Base-by-base conservation (phyloP, 2,797 vertebrate species). In the Xyrichtys novacula region DNA sequence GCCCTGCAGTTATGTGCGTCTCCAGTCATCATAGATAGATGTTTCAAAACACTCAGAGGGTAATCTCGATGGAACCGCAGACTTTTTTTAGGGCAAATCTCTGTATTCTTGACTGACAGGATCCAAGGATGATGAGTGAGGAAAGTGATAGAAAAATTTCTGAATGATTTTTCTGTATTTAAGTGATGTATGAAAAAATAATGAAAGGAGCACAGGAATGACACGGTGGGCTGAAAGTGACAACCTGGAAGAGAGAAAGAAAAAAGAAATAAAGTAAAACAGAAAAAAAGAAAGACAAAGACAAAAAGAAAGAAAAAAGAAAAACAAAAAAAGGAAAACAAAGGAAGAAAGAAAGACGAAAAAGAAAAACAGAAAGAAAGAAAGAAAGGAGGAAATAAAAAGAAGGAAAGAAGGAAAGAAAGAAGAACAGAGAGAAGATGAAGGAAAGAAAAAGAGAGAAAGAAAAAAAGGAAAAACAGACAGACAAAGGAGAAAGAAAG, bases 21-120 rank as follows among this genome's bases (percentile, higher is more conserved):
- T 80, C 73, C 61, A 65, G 73, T 64, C 57, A 40, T 59, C 17
- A 6, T 54, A 59, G 74, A 83, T 54, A 52, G 72, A 85, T 76
- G 70, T 71, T 71, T 71, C 22, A 68, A 73, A 87, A 82, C 70
- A 72, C 63, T 64, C 26, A 0, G 28, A 49, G 63, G 69, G 71
- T 68, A 38, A 83, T 78, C 71, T 40, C 29, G 31, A 67, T 72
- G 69, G 62, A 64, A 63, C 69, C 58, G 78, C 48, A 40, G 65
- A 65, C 42, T 63, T 66, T 68, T 64, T n/a, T 23, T 17, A 3
- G 22, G 61, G 40, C 31, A 39, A 67, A 40, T 67, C 36, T 26
- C 20, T 61, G 32, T 9, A n/a, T 65, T 72, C 61, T 59, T 54
- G 34, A 56, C 59, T 72, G 15, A 3, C 43, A 34, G 55, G 19